phyloP scores from a whole-genome alignment of 2,888 invertebrate species.

The Ariolimax columbianus region DNA sequence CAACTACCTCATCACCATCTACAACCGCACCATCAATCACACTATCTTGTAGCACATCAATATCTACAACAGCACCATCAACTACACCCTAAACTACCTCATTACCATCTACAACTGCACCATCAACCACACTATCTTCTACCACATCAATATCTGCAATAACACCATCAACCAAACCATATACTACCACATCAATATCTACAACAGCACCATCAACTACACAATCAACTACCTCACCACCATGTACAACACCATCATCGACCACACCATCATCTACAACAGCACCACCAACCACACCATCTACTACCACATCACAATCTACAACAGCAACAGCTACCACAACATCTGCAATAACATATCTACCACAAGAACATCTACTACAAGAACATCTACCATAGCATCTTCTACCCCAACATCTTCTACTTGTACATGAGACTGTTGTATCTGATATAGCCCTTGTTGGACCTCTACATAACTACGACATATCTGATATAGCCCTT shows the following conservation, averaged over 20 bases:
- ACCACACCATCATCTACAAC: constrained; percentile 18
- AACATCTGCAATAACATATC: background rate
- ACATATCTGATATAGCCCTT: no score
- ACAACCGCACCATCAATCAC: no score
- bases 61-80: background rate
- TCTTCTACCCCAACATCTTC: no score
- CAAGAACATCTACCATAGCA: no score
- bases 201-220: background rate
- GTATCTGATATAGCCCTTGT: no score
- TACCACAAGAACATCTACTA: no score
- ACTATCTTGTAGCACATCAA: background rate
- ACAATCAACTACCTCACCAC: background rate
- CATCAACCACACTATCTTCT: background rate
- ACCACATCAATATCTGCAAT: background rate
- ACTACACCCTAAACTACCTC: background rate
- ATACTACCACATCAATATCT: background rate
- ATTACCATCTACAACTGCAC: no score
- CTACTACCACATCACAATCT: constrained; percentile 1
- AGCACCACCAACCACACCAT: constrained; percentile 13
- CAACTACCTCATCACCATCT: no score
- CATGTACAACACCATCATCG: background rate
- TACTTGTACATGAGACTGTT: no score
- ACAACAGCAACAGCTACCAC: constrained; percentile 6
- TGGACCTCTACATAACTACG: no score
- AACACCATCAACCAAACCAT: background rate